Percentiles rank a stretch among this genome's conserved stretches.
These are phyloP conservation scores for Aporophyla nigra DNA, from an alignment of 2,888 invertebrate genomes.

Conservation along the genomic window DNA sequence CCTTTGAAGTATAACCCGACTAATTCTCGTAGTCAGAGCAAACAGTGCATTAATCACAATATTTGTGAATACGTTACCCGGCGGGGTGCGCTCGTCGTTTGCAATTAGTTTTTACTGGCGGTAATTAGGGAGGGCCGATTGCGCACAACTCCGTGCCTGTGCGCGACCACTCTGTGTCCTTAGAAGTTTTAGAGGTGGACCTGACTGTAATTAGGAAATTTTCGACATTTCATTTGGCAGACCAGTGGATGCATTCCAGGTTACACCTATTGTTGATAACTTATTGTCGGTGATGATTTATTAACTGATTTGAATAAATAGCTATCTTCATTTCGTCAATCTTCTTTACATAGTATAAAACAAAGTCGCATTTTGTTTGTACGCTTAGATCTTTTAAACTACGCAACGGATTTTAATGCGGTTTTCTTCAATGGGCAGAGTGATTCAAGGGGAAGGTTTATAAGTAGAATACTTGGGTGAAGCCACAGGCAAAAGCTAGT, in stretches of 20 bases:
- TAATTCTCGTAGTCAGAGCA: constrained; percentile 58
- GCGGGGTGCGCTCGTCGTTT: constrained; percentile 73
- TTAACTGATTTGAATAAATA: not conserved
- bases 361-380: too few relatives aligned
- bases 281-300: not conserved
- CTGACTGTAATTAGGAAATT: constrained; percentile 1
- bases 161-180: constrained; percentile 61
- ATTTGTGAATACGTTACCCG: constrained; percentile 66
- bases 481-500: too few relatives aligned
- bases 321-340: too few relatives aligned
- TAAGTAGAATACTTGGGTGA: too few relatives aligned
- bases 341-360: too few relatives aligned
- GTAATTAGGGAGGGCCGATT: constrained; percentile 87
- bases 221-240: not conserved
- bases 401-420: too few relatives aligned
- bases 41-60: constrained; percentile 70
- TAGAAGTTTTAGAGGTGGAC: constrained; percentile 70
- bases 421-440: too few relatives aligned
- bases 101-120: constrained; percentile 88
- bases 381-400: too few relatives aligned
- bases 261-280: not conserved
- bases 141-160: constrained; percentile 78
- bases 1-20: constrained; percentile 43
- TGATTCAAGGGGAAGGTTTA: too few relatives aligned
- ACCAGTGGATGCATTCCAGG: not conserved